phyloP scores from a whole-genome alignment of 2,888 invertebrate species.

The Litoditis marina region DNA sequence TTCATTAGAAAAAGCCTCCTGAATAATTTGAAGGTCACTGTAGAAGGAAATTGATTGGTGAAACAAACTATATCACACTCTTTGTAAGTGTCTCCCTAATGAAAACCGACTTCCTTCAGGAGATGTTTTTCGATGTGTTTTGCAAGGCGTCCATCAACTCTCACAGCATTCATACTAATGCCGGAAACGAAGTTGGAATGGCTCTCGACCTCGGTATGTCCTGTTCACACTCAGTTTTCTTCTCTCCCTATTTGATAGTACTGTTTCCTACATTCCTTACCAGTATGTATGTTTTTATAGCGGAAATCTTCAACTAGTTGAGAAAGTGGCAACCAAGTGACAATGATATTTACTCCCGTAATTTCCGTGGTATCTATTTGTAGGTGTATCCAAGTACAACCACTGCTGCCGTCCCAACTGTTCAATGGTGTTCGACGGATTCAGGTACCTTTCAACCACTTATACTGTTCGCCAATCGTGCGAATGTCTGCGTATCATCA shows the following conservation, averaged over 20 bases:
- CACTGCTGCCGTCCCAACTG: slow-evolving; percentile 59
- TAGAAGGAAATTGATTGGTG: too few species aligned
- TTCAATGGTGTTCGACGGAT: slow-evolving; percentile 59
- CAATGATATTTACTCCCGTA: too few species aligned
- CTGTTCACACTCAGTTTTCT: too few species aligned
- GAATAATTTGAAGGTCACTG: too few species aligned
- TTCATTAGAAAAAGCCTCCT: too few species aligned
- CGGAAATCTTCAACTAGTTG: too few species aligned
- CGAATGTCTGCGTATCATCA: too few species aligned
- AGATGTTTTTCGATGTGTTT: slow-evolving; percentile 50
- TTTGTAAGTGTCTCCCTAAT: not conserved
- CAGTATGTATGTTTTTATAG: too few species aligned
- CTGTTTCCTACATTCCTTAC: too few species aligned
- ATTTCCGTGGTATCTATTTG: not conserved
- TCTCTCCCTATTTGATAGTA: too few species aligned
- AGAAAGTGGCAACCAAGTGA: too few species aligned
- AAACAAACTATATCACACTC: not conserved
- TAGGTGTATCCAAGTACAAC: slow-evolving; percentile 41
- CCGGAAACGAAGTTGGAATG: slow-evolving; percentile 58
- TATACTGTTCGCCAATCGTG: not conserved
- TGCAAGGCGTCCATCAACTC: slow-evolving; percentile 59
- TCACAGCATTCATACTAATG: slow-evolving; percentile 58
- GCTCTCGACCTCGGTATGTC: slow-evolving; percentile 54
- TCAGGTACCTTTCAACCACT: slow-evolving; percentile 6
- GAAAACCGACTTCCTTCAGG: slow-evolving; percentile 14